phyloP scores from a whole-genome alignment of 2,113 vertebrate genomes.

The Tympanuchus pallidicinctus region DNA sequence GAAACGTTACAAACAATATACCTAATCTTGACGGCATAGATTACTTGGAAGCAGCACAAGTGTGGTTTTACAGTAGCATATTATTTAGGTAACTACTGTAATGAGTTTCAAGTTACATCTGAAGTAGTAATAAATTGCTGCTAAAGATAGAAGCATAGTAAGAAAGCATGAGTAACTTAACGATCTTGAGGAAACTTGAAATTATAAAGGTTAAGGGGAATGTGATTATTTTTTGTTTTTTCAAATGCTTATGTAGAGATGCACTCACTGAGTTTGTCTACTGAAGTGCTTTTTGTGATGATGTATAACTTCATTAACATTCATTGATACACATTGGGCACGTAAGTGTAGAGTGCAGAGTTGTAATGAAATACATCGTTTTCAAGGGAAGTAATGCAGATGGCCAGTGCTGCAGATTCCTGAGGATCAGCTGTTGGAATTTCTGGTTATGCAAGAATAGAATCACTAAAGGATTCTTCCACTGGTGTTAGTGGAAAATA shows the following conservation, averaged over 20 bases:
- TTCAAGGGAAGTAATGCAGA: not conserved
- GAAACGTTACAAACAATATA: not conserved
- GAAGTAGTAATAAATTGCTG: not conserved
- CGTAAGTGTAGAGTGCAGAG: not conserved
- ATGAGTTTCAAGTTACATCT: not conserved
- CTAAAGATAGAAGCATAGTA: not conserved
- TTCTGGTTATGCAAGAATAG: not conserved
- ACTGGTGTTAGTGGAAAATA: not conserved
- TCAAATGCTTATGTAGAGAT: rapidly evolving
- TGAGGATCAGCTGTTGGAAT: not conserved
- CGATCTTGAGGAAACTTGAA: not conserved
- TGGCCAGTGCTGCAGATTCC: not conserved
- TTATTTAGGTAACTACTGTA: not conserved
- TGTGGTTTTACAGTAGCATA: not conserved
- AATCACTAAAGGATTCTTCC: not conserved
- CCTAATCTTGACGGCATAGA: not conserved
- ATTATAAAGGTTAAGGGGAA: not conserved
- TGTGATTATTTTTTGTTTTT: rapidly evolving
- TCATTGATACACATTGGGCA: not conserved
- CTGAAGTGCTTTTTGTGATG: not conserved
- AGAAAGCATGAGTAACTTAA: not conserved
- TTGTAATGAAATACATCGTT: not conserved
- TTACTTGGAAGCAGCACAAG: not conserved
- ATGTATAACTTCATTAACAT: rapidly evolving
- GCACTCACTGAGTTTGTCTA: not conserved